Base-by-base conservation (phyloP, 2,888 invertebrate genomes). In the Spisula subtruncata region DNA sequence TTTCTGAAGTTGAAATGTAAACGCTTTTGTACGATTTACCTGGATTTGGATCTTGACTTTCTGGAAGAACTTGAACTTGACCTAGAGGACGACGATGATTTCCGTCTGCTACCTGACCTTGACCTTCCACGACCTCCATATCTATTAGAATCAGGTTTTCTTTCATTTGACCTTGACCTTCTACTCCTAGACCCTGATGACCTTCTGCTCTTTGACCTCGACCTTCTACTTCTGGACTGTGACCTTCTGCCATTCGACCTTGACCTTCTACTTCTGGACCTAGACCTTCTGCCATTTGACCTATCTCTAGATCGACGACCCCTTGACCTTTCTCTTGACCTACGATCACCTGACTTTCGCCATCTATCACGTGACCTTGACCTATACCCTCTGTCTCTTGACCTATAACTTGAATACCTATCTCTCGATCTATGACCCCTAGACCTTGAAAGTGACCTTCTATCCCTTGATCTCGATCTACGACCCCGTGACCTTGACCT, bases 121-220 rank as follows among this genome's bases (percentile, higher is more conserved):
- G 51, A 35, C 25, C 71, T 51, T 85, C n/a, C 85, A 16, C 83
- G 91, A 89, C 29, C 41, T 41, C 41, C 88, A 85, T 79, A 79
- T 85, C 54, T 60, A 25, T 20, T 79, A 32, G 51, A 41, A 54
- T 84, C 93, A 88, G 54, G 85, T 91, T 54, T 89, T 85, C 32
- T 85, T 48, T 82, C 83, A 82, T 25, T 79, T 85, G 85, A 85
- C 51, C 85, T 85, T 29, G 84, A 84, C 83, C 96, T 95, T 83
- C 96, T 96, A 71, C 94, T 94, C 66, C 94, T 89, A 51, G 94
- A 94, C 87, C 93, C 91, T 29, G 94, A 92, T 56, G 51, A 35
- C 16, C 71, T 35, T 66, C 85, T 85, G 35, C 75, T 87, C n/a
- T 82, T n/a, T 81, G 92, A 89, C 25, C 88, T 79, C 48, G 92